phyloP scores from a whole-genome alignment of 2,113 vertebrate species.

The Bufo bufo region DNA sequence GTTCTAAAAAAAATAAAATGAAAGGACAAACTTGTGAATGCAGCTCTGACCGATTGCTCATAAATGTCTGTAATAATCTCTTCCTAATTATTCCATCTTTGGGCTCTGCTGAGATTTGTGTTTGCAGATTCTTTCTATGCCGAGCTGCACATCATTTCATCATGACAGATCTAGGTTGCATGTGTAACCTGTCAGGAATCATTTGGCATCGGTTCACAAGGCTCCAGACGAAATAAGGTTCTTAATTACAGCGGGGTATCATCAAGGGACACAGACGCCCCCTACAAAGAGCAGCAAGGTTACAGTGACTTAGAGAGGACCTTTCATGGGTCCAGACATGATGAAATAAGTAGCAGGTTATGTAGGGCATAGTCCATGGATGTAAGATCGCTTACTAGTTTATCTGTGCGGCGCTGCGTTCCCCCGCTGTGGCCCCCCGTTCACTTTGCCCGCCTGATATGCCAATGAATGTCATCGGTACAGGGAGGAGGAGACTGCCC shows the following conservation, averaged over 20 bases:
- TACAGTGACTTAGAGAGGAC: background rate
- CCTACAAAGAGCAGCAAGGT: background rate
- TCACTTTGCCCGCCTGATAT: no score
- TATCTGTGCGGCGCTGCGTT: no score
- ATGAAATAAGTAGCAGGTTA: no score
- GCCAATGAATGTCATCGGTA: no score
- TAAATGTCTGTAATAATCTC: background rate
- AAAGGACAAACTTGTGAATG: no score
- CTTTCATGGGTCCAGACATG: no score
- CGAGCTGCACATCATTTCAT: background rate
- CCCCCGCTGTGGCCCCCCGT: no score
- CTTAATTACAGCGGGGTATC: background rate
- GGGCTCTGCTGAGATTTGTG: background rate
- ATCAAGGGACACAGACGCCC: background rate
- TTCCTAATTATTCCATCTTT: background rate
- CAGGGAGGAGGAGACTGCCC: no score
- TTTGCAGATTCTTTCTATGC: background rate
- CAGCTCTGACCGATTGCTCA: no score
- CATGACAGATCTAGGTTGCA: conserved; percentile 29
- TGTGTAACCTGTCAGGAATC: conserved; percentile 31
- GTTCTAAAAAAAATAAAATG: no score
- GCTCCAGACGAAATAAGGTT: background rate
- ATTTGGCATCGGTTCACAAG: background rate
- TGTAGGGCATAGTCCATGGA: no score
- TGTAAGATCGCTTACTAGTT: no score